phyloP scores from a whole-genome alignment of 2,113 vertebrate species.

The Lophura nycthemera region DNA sequence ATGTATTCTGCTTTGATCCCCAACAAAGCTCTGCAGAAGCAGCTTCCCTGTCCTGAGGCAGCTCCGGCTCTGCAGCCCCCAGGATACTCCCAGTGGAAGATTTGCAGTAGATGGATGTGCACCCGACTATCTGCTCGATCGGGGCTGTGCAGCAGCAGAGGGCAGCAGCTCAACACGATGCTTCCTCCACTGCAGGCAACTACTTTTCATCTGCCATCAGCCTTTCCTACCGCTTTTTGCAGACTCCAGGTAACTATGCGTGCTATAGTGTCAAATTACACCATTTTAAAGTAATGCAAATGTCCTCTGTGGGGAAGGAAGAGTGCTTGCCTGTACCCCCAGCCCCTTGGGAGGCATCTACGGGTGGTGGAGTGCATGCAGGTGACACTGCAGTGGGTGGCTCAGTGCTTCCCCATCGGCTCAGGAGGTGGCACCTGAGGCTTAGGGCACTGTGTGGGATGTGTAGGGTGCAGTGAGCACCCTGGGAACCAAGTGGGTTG shows the following conservation, averaged over 20 bases:
- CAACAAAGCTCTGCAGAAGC: not conserved
- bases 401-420: not conserved
- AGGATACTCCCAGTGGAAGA: not conserved
- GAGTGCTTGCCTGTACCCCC: not conserved
- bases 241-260: not conserved
- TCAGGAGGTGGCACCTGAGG: not conserved
- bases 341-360: not conserved
- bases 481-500: not conserved
- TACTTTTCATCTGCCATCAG: not conserved
- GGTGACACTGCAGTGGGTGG: not conserved
- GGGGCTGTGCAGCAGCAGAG: not conserved
- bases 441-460: not conserved
- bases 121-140: fast-evolving
- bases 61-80: not conserved
- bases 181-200: not conserved
- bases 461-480: not conserved
- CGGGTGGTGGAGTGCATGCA: not conserved
- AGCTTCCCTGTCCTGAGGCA: not conserved
- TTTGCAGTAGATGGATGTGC: not conserved
- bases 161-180: slow-evolving; percentile 38
- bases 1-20: slow-evolving; percentile 44
- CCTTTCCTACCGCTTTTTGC: not conserved
- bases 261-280: not conserved
- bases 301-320: not conserved
- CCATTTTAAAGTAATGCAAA: not conserved